These are phyloP conservation scores for Bimastos eiseni DNA, from an alignment of 2,888 invertebrate species.

Conservation along the genomic window DNA sequence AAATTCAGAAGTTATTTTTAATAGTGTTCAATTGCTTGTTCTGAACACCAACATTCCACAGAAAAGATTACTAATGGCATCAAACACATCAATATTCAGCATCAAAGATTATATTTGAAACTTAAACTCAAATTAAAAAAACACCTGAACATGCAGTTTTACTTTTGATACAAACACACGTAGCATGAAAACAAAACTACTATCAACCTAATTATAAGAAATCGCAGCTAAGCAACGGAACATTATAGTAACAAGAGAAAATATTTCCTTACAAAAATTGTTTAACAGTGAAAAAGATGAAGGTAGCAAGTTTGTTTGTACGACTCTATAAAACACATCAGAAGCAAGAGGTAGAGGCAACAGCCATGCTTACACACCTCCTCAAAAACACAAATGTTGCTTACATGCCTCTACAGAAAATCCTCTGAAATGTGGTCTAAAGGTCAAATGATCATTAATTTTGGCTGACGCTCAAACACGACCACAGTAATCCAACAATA, in stretches of 20 bases:
- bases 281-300: background rate
- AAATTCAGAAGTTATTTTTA: background rate
- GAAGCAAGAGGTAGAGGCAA: background rate
- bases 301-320: background rate
- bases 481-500: too few species aligned
- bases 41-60: background rate
- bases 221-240: background rate
- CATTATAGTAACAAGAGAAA: background rate
- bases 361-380: background rate
- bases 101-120: background rate
- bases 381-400: background rate
- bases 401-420: background rate
- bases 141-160: background rate
- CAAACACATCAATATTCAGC: background rate
- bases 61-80: background rate
- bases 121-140: background rate
- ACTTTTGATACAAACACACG: background rate
- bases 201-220: background rate
- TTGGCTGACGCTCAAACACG: too few species aligned
- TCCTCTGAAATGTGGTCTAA: background rate
- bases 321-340: background rate
- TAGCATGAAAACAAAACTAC: background rate
- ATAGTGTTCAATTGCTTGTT: background rate
- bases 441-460: background rate
- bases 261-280: background rate